Evolutionary conservation across 2,888 invertebrate genomes (phyloP), one percentile per base, ranked within the genome.

Genomic region (Cephus sareptanus): DNA sequence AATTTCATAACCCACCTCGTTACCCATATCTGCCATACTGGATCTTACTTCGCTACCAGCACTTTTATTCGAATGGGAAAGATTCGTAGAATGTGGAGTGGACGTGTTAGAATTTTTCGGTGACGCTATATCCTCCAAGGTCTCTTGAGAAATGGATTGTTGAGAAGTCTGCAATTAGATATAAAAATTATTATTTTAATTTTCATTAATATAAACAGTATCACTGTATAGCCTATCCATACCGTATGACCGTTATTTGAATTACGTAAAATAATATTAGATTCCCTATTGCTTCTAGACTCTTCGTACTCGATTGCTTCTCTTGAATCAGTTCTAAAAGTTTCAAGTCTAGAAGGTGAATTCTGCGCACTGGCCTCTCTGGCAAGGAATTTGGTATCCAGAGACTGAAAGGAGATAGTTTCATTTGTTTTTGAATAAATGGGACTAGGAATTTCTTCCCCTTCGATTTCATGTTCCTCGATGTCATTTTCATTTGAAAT

Each of bases 241-340:
- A 56, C 56, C 56, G 23, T 56, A 23, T 23, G 56, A 9, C 9
- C 2, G 56, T 23, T 56, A 56, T 56, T 56, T 23, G 56, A 56
- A 56, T 56, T 56, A 56, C 56, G 56, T 56, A 56, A 56, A 56
- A 9, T 23, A 56, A 56, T 56, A 23, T 23, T 56, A 56, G 56
- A 56, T 56, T 56, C 56, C 3, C 23, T 56, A 75, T 15, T 84
- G 80, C 33, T 76, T 79, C 77, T 80, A 70, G 11, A 79, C n/a
- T 74, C 85, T 37, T 79, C 75, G 35, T 81, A 79, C 30, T 82
- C 77, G 15, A 75, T 34, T 31, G 77, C 71, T n/a, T 85, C 84
- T 15, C 77, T 83, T 69, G 88, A 87, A 77, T 85, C 85, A 31
- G 87, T 84, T 56, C 86, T 85, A 56, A 56, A 56, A 23, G 23